These are phyloP conservation scores for Amphibalanus amphitrite DNA, from an alignment of 1,140 invertebrate species.

Conservation along the genomic window DNA sequence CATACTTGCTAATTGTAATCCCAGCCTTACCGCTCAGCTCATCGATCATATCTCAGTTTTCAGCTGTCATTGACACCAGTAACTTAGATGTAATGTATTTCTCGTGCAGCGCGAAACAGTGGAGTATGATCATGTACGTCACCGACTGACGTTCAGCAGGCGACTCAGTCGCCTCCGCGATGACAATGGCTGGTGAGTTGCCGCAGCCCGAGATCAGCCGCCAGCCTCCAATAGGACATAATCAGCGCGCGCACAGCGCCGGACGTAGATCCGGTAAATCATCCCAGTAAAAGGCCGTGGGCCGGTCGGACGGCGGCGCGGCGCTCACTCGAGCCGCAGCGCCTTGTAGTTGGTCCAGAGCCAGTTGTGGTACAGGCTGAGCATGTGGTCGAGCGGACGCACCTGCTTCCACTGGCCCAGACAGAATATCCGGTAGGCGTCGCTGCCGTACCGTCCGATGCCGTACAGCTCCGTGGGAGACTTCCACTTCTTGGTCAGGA, in stretches of 20 bases:
- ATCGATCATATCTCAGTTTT: no score
- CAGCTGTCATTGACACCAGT: no score
- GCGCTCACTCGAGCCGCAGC: constrained; percentile 22
- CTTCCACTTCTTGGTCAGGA: constrained; percentile 34
- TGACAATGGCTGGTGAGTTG: no score
- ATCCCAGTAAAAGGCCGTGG: not conserved
- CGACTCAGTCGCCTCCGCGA: no score
- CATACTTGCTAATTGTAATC: no score
- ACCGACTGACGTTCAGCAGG: no score
- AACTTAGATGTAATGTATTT: no score
- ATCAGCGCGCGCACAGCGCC: not conserved
- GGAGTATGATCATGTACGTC: no score
- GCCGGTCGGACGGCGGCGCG: not conserved
- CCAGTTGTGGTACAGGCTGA: constrained; percentile 36
- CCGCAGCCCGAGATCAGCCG: no score
- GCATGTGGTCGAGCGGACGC: constrained; percentile 31
- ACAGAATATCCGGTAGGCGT: constrained; percentile 41
- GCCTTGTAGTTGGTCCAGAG: constrained; percentile 28
- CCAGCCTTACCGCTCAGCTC: no score
- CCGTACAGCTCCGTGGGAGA: constrained; percentile 39
- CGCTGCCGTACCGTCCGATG: constrained; percentile 41
- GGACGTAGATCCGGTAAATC: not conserved
- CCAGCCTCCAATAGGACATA: no score
- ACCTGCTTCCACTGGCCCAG: constrained; percentile 37
- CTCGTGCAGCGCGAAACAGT: no score